phyloP scores from a whole-genome alignment of 2,113 vertebrate species.

The Thermophis baileyi region DNA sequence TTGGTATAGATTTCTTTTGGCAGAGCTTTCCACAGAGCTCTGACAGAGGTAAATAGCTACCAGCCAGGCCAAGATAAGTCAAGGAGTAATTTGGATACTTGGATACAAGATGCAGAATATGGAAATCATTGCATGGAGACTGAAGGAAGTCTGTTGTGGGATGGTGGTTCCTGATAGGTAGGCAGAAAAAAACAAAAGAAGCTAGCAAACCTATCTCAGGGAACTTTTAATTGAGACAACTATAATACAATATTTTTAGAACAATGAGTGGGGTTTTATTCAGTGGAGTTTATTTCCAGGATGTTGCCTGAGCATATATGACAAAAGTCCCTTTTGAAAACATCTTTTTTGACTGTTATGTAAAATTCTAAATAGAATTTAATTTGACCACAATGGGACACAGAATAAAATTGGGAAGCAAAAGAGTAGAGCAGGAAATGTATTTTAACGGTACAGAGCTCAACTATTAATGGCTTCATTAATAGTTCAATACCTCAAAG shows the following conservation, averaged over 20 bases:
- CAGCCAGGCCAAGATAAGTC: neutral
- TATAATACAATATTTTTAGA: neutral
- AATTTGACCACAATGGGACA: neutral
- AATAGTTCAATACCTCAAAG: neutral
- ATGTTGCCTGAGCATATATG: neutral
- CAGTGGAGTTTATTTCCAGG: neutral
- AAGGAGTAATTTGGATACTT: neutral
- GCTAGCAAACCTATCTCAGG: neutral
- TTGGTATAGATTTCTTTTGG: neutral
- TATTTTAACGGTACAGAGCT: neutral
- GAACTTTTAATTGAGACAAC: neutral
- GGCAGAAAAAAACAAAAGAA: neutral
- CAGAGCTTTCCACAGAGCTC: neutral
- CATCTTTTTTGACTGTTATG: neutral
- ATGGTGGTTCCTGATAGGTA: neutral
- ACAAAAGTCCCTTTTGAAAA: neutral
- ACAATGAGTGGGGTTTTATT: neutral
- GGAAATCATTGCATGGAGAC: neutral
- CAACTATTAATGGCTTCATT: neutral
- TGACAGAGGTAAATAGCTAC: neutral
- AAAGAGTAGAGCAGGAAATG: neutral
- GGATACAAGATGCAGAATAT: neutral
- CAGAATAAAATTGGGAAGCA: neutral
- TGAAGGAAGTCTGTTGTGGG: neutral
- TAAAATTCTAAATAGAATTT: neutral